Conservation (phyloP, 2,888 invertebrate genomes). For the Oscheius sp. region DNA sequence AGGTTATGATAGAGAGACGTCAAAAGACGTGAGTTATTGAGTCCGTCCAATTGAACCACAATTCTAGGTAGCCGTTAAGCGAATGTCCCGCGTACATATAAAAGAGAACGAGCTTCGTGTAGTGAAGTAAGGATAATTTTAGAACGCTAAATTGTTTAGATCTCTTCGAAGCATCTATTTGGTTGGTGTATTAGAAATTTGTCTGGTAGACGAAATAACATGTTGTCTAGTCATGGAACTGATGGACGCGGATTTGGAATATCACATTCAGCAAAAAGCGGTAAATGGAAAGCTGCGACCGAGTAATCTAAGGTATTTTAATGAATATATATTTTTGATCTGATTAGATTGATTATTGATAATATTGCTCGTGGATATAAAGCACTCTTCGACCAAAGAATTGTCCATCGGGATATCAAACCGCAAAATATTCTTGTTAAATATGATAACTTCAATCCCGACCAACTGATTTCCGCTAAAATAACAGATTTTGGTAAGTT, state of each 20-base stretch:
- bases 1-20: conserved; percentile 37
- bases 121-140: conserved; percentile 48
- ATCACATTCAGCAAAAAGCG: conserved; percentile 55
- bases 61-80: conserved; percentile 65
- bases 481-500: conserved; percentile 66
- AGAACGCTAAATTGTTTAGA: conserved; percentile 27
- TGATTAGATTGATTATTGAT: conserved; percentile 58
- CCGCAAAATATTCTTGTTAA: conserved; percentile 68
- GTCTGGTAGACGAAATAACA: conserved; percentile 48
- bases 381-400: conserved; percentile 61
- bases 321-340: neutral
- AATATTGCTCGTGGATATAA: conserved; percentile 67
- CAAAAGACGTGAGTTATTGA: conserved; percentile 26
- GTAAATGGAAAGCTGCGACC: conserved; percentile 51
- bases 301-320: conserved; percentile 56
- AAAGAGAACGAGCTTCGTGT: conserved; percentile 64
- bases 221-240: conserved; percentile 68
- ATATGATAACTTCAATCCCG: conserved; percentile 31
- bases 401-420: conserved; percentile 69
- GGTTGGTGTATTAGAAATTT: conserved; percentile 66
- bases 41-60: neutral
- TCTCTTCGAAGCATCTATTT: conserved; percentile 52
- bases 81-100: conserved; percentile 58
- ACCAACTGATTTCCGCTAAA: conserved; percentile 56
- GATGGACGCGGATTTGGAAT: conserved; percentile 63